Evolutionary conservation across 2,113 vertebrate genomes (phyloP).

Genomic region (Macroglossus sobrinus): DNA sequence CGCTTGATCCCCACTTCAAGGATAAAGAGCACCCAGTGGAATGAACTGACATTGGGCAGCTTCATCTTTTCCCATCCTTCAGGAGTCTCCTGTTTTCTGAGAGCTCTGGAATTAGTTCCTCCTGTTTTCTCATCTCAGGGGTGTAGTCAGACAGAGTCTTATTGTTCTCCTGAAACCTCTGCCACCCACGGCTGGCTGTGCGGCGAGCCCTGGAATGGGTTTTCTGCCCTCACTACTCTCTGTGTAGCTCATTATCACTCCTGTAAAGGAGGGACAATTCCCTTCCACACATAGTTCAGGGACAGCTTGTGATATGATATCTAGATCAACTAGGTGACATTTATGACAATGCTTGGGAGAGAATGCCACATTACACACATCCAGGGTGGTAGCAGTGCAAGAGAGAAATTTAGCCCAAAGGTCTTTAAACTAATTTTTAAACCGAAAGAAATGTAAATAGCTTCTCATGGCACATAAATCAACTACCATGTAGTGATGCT

Average conservation of each 20-base stretch:
- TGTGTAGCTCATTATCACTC: not conserved
- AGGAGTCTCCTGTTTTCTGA: not conserved
- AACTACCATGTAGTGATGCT: not conserved
- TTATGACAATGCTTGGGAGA: not conserved
- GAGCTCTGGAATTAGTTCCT: not conserved
- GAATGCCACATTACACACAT: accelerated
- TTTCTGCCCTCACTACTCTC: not conserved
- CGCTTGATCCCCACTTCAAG: not conserved
- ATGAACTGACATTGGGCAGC: not conserved
- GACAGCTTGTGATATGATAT: not conserved
- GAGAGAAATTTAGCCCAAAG: not conserved
- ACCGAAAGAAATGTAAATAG: not conserved
- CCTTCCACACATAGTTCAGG: not conserved
- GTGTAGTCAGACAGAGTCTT: not conserved
- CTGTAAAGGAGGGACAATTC: not conserved
- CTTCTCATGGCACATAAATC: not conserved
- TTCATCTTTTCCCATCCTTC: not conserved
- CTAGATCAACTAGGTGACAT: accelerated
- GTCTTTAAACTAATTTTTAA: not conserved
- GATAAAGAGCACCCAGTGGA: not conserved
- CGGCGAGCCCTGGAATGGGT: not conserved
- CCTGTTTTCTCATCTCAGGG: not conserved
- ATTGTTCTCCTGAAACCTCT: not conserved
- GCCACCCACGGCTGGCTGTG: accelerated
- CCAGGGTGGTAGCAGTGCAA: accelerated